These are phyloP conservation scores for Abrostola triplasia DNA, from an alignment of 2,888 invertebrate species.

Conservation along the genomic window DNA sequence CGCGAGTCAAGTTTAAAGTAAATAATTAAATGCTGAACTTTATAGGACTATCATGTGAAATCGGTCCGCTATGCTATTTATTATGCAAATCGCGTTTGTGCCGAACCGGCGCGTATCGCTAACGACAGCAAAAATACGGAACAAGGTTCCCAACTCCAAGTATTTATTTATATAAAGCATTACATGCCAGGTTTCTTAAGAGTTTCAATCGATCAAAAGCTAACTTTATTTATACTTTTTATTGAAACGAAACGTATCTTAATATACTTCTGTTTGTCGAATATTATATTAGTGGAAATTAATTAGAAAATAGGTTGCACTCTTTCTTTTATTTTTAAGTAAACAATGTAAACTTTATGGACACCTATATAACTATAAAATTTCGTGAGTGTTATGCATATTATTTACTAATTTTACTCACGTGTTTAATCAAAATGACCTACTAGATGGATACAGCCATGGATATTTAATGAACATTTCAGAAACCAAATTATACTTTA, in stretches of 20 bases:
- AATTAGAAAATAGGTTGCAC: no score
- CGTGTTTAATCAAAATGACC: no score
- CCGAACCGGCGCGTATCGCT: slow-evolving; percentile 13
- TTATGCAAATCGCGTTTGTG: slow-evolving; percentile 33
- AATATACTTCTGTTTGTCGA: no score
- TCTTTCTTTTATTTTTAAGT: no score
- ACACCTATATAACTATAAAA: no score
- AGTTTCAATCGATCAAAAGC: background rate
- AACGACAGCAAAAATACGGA: slow-evolving; percentile 15
- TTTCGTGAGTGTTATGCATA: no score
- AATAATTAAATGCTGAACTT: slow-evolving; percentile 26
- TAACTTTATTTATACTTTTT: background rate
- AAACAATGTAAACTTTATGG: no score
- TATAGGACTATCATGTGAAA: slow-evolving; percentile 17
- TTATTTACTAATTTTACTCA: no score
- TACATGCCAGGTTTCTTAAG: background rate
- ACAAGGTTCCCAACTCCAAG: slow-evolving; percentile 8
- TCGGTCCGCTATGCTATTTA: slow-evolving; percentile 22
- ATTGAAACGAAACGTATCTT: background rate
- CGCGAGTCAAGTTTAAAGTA: slow-evolving; percentile 18
- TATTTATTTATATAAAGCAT: slow-evolving; percentile 17
- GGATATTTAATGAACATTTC: no score
- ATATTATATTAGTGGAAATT: no score
- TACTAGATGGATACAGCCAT: no score
- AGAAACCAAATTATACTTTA: no score